These are phyloP conservation scores for Lepidocyrtinus sp. DNA, from an alignment of 2,888 invertebrate species.

Conservation along the genomic window DNA sequence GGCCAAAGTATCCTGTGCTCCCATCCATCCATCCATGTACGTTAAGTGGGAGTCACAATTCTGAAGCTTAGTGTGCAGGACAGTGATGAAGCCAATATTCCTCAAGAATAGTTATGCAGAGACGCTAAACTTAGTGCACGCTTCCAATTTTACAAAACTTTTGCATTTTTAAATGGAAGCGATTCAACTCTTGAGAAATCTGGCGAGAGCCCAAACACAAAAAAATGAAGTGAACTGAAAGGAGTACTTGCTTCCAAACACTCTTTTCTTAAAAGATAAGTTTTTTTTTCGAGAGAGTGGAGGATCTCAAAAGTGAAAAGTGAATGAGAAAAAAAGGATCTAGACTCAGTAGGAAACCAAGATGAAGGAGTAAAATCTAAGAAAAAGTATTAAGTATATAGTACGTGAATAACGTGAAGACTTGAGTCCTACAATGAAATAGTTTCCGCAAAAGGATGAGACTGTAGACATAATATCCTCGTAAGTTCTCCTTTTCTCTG, in stretches of 20 bases:
- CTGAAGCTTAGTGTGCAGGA: too few species aligned
- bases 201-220: conserved; percentile 17
- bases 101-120: conserved; percentile 1
- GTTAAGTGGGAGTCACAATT: too few species aligned
- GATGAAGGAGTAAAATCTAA: conserved; percentile 5
- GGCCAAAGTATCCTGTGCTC: too few species aligned
- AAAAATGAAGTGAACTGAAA: background rate
- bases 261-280: conserved; percentile 6
- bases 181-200: background rate
- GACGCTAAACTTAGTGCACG: background rate
- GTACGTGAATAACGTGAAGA: too few species aligned
- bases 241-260: background rate
- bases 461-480: conserved; percentile 1
- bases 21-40: background rate
- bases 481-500: background rate
- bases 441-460: background rate
- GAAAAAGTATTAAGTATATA: too few species aligned
- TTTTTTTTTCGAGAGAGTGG: too few species aligned
- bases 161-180: conserved; percentile 14
- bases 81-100: conserved; percentile 7
- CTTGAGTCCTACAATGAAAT: background rate
- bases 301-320: too few species aligned
- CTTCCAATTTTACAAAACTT: background rate
- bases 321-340: conserved; percentile 18
- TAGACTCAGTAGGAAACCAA: conserved; percentile 50